Percentiles rank a stretch among this genome's conserved stretches.
phyloP scores from a whole-genome alignment of 2,113 vertebrate genomes.

The Gopherus flavomarginatus region DNA sequence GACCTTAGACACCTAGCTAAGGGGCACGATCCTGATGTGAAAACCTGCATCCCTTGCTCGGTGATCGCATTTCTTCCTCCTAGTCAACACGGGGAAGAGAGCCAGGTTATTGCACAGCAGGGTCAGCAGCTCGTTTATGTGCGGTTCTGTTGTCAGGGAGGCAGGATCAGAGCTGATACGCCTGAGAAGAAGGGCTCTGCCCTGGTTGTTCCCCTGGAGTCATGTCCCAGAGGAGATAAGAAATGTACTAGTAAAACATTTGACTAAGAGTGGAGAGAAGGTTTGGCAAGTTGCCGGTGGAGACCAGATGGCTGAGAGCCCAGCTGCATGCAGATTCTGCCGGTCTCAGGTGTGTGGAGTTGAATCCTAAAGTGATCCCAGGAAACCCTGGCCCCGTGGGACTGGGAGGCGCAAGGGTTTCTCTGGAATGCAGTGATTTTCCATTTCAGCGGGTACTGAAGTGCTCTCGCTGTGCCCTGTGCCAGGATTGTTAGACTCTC shows the following conservation, averaged over 20 bases:
- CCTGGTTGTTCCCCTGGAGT: background rate
- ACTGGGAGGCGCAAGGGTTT: background rate
- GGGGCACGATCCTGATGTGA: background rate
- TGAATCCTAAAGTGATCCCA: background rate
- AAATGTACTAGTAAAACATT: background rate
- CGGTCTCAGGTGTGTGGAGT: constrained; percentile 4
- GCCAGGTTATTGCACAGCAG: background rate
- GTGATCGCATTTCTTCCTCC: background rate
- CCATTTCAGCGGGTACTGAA: background rate
- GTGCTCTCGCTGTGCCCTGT: background rate
- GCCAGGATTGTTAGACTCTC: background rate
- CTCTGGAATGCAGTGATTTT: background rate
- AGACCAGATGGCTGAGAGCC: background rate
- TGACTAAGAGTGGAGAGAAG: background rate
- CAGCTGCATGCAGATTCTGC: background rate
- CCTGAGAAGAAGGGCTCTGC: background rate
- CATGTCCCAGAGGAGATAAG: background rate
- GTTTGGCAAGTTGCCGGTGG: background rate
- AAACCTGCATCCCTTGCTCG: background rate
- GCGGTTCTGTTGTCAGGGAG: background rate
- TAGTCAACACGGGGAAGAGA: background rate
- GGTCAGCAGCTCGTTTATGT: background rate
- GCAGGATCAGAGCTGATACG: background rate
- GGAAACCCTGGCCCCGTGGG: background rate
- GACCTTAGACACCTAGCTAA: background rate